Evolutionary conservation across 2,888 invertebrate genomes (phyloP).

Genomic region (Autographa pulchrina): DNA sequence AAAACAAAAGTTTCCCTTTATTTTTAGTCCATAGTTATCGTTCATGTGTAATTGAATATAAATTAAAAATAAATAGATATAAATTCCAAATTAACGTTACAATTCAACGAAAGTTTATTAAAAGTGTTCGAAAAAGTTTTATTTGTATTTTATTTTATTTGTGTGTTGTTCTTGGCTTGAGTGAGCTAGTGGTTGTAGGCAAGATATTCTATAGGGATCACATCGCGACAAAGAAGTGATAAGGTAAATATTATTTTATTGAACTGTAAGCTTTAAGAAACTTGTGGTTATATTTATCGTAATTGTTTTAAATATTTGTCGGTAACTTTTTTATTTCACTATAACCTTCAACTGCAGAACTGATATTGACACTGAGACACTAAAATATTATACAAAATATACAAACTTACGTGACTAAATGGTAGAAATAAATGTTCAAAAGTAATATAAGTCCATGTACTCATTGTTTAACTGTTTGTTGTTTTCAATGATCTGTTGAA

Average conservation of each 20-base stretch:
- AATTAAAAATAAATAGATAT: background rate
- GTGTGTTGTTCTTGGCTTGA: background rate
- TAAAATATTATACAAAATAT: too few species aligned
- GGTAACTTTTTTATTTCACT: too few species aligned
- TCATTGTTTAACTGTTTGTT: too few species aligned
- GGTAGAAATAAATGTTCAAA: too few species aligned
- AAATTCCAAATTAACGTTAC: background rate
- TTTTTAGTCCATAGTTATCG: slow-evolving; percentile 9
- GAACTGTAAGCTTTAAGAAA: too few species aligned
- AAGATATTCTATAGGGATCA: background rate
- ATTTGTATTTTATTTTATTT: background rate
- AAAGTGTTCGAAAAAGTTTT: background rate
- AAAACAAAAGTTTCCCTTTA: background rate
- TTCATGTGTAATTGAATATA: background rate
- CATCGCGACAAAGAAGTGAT: background rate
- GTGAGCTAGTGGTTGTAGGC: background rate
- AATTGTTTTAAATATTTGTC: too few species aligned
- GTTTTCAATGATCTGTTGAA: too few species aligned
- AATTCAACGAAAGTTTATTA: background rate
- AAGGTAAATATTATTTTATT: background rate
- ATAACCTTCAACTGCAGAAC: too few species aligned
- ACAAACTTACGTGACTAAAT: too few species aligned
- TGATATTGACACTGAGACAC: too few species aligned
- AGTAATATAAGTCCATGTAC: too few species aligned
- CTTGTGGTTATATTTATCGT: too few species aligned